A percentile compares a stretch with the other conserved stretches of the same genome.
Conservation (phyloP, 1,140 invertebrate genomes). For the Teleopsis dalmanni region DNA sequence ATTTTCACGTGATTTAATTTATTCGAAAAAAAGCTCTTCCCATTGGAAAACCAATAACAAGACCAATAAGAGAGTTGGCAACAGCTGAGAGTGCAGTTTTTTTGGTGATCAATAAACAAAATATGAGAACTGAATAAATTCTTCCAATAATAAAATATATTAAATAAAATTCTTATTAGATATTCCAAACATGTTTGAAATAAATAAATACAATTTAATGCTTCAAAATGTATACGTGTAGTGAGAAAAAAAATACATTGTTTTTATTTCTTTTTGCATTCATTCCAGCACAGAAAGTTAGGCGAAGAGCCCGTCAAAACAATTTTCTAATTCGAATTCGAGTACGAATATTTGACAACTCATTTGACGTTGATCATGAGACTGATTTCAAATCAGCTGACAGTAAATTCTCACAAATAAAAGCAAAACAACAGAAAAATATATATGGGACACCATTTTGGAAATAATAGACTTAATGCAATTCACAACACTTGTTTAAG, state of each 20-base stretch:
- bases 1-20: no score
- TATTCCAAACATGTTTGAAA: not conserved
- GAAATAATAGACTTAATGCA: no score
- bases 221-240: not conserved
- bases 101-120: no score
- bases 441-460: constrained; percentile 7
- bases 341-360: constrained; percentile 7
- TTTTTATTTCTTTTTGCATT: not conserved
- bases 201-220: not conserved
- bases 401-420: not conserved
- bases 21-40: no score
- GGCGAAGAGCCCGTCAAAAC: not conserved
- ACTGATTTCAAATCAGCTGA: constrained; percentile 8
- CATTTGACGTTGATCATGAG: constrained; percentile 9
- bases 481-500: no score
- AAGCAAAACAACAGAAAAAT: not conserved
- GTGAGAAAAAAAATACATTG: not conserved
- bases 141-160: not conserved
- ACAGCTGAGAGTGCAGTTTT: no score
- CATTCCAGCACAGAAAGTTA: not conserved
- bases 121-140: no score
- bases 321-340: not conserved
- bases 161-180: not conserved
- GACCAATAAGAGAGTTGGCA: no score
- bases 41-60: no score